phyloP scores from a whole-genome alignment of 1,140 invertebrate species.

The Drosophila subobscura region DNA sequence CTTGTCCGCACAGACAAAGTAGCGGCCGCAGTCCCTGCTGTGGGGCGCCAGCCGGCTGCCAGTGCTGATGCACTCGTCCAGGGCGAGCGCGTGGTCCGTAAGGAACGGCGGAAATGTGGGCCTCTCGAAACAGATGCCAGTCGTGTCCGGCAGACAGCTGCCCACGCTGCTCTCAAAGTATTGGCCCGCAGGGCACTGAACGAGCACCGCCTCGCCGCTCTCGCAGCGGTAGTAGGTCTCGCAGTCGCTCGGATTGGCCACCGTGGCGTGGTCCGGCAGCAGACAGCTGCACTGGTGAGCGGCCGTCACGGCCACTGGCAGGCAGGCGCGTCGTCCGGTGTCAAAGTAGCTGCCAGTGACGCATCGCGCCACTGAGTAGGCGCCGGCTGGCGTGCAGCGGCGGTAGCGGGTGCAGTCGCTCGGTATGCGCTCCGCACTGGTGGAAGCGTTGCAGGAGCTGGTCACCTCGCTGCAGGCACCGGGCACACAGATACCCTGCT shows the following conservation, averaged over 20 bases:
- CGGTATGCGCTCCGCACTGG: slow-evolving; percentile 31
- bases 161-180: slow-evolving; percentile 42
- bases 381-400: slow-evolving; percentile 28
- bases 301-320: slow-evolving; percentile 42
- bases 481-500: slow-evolving; percentile 23
- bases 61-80: slow-evolving; percentile 39
- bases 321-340: slow-evolving; percentile 20
- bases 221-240: slow-evolving; percentile 60
- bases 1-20: slow-evolving; percentile 32
- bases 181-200: slow-evolving; percentile 45
- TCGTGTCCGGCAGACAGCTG: slow-evolving; percentile 50
- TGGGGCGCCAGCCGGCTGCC: slow-evolving; percentile 39
- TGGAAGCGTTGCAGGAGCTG: not conserved
- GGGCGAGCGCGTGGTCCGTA: slow-evolving; percentile 11
- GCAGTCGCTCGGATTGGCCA: slow-evolving; percentile 56
- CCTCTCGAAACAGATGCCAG: slow-evolving; percentile 46
- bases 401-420: slow-evolving; percentile 44
- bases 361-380: slow-evolving; percentile 38
- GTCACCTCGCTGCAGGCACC: slow-evolving; percentile 29
- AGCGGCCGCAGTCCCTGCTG: slow-evolving; percentile 48
- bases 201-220: slow-evolving; percentile 38
- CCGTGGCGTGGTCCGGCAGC: slow-evolving; percentile 50
- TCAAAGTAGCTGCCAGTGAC: slow-evolving; percentile 46
- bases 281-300: slow-evolving; percentile 66
- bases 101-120: slow-evolving; percentile 25